Evolutionary conservation across 2,797 vertebrate genomes (phyloP), one percentile per base, ranked within the genome.

Genomic region (Synaphobranchus kaupii): DNA sequence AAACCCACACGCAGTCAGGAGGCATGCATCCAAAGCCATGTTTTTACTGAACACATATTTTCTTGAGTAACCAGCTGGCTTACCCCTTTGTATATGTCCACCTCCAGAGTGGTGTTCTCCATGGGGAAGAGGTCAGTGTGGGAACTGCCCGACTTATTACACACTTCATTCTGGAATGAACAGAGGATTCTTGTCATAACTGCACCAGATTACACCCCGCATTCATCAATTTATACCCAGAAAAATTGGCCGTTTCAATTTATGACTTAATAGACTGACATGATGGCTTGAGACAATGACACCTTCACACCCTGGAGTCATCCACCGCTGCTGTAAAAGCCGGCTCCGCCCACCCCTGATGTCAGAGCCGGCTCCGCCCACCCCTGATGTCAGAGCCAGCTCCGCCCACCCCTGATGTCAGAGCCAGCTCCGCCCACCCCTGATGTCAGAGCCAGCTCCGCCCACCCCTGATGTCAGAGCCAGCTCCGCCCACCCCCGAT

Each of bases 31-130:
- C 12, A 12, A 31, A 73, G 68, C 28, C 17, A 76, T 44, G 39
- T 47, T 78, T 47, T 47, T 78, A 78, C 47, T 44, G 20, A 58
- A 34, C 39, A 28, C 7, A 2, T 31, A 15, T 34, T 84, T 84
- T 84, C 50, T 31, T 39, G 12, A 83, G 10, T 83, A 54, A 47
- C 63, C 7, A 20, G 31, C 52, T 7, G 17, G 86, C 94, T 76
- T 94, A 99, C 98, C 96, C 98, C 98, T 95, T 98, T 99, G 93
- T 98, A 99, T 94, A 99, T 98, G 90, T 99, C 98, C 89, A 99
- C 98, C 52, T 96, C 89, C 86, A 99, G 94, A 0, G 97, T 97
- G 0, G 84, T 0, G 0, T 97, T 98, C 93, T 98, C 93, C 0
- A 87, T 50, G 13, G 97, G 97, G 92, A 99, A 98, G 60, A 98